Conservation (phyloP, 2,797 vertebrate species). For the Centroberyx gerrardi region DNA sequence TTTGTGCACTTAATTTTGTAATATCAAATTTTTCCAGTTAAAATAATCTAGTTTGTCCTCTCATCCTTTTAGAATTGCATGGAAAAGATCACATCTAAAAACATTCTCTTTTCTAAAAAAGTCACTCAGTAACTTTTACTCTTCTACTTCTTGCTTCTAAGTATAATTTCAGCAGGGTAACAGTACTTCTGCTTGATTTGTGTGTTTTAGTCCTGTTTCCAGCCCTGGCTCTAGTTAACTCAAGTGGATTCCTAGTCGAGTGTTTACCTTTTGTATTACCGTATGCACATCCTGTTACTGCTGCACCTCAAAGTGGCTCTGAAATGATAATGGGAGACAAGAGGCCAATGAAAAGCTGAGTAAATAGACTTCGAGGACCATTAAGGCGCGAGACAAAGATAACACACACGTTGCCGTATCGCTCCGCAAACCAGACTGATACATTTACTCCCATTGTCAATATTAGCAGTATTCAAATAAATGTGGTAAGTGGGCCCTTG, state of each 20-base stretch:
- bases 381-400: slow-evolving; percentile 35
- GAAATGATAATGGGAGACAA: slow-evolving; percentile 29
- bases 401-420: background rate
- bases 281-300: slow-evolving; percentile 18
- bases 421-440: background rate
- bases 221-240: background rate
- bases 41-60: too few relatives aligned
- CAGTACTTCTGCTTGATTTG: too few relatives aligned
- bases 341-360: slow-evolving; percentile 29
- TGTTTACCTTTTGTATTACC: slow-evolving; percentile 34
- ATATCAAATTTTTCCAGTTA: too few relatives aligned
- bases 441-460: slow-evolving; percentile 15
- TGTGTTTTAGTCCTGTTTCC: too few relatives aligned
- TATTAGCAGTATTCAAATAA: slow-evolving; percentile 1
- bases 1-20: too few relatives aligned
- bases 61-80: too few relatives aligned
- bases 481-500: background rate
- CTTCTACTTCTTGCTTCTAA: too few relatives aligned
- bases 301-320: slow-evolving; percentile 32
- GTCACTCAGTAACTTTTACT: too few relatives aligned
- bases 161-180: too few relatives aligned
- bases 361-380: slow-evolving; percentile 22
- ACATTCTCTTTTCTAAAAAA: too few relatives aligned
- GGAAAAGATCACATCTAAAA: too few relatives aligned
- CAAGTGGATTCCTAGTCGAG: slow-evolving; percentile 19